These are phyloP conservation scores for Hetaerina americana DNA, from an alignment of 1,140 invertebrate genomes.

Conservation along the genomic window DNA sequence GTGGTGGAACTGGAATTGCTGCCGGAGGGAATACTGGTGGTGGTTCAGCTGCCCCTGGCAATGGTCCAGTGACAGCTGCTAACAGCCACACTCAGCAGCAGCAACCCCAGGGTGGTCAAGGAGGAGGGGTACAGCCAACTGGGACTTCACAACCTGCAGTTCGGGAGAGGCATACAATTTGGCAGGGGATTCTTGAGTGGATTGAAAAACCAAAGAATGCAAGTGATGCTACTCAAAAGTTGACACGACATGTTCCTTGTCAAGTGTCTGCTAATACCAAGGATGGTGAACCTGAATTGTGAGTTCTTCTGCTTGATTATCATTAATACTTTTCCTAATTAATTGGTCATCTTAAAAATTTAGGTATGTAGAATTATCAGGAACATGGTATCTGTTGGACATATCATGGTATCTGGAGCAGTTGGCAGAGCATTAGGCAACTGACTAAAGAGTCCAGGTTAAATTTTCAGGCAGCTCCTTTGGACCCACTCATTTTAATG, in stretches of 20 bases:
- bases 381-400: no score
- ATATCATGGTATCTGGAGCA: no score
- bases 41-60: neutral
- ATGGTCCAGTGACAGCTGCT: conserved; percentile 18
- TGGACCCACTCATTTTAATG: no score
- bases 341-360: no score
- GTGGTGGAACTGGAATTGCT: conserved; percentile 2
- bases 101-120: conserved; percentile 18
- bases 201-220: conserved; percentile 70
- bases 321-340: no score
- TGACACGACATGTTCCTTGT: conserved; percentile 69
- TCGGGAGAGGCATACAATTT: conserved; percentile 57
- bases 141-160: neutral
- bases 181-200: conserved; percentile 81
- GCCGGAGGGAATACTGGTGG: neutral
- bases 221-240: conserved; percentile 51
- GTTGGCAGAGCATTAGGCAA: no score
- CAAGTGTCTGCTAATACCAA: conserved; percentile 63
- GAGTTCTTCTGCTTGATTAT: conserved; percentile 31
- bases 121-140: neutral
- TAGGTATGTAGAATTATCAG: no score
- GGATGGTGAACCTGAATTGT: conserved; percentile 75
- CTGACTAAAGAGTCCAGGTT: no score
- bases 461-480: no score
- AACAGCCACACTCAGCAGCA: conserved; percentile 24